These are phyloP conservation scores for Sitta europaea DNA, from an alignment of 2,113 vertebrate species.

Conservation along the genomic window DNA sequence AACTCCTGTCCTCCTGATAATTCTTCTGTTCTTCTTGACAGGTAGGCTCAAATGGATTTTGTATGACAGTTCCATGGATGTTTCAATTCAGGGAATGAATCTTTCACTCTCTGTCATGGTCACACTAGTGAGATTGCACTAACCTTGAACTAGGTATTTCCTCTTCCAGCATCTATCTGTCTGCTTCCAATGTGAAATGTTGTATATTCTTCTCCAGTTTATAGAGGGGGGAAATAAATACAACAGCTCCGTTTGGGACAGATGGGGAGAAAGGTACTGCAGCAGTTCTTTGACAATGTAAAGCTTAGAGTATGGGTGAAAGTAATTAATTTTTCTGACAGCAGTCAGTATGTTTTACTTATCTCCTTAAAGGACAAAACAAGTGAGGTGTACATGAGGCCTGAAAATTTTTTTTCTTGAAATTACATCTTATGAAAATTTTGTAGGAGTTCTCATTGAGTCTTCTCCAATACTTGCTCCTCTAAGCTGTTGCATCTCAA, in stretches of 20 bases:
- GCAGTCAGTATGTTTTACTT: neutral
- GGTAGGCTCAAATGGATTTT: neutral
- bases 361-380: neutral
- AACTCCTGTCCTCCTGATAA: neutral
- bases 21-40: neutral
- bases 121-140: neutral
- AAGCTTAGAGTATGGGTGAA: neutral
- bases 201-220: neutral
- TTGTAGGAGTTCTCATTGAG: neutral
- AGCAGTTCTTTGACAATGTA: neutral
- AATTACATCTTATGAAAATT: neutral
- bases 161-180: neutral
- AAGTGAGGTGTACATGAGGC: neutral
- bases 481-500: neutral
- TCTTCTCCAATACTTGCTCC: neutral
- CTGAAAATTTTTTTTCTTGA: neutral
- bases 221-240: neutral
- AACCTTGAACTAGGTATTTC: neutral
- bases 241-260: neutral
- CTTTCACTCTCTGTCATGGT: neutral
- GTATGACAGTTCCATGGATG: fast-evolving
- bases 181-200: neutral
- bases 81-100: neutral
- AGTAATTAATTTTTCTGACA: neutral
- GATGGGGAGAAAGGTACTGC: neutral